phyloP scores from a whole-genome alignment of 1,140 invertebrate genomes.

The Drosophila albomicans region DNA sequence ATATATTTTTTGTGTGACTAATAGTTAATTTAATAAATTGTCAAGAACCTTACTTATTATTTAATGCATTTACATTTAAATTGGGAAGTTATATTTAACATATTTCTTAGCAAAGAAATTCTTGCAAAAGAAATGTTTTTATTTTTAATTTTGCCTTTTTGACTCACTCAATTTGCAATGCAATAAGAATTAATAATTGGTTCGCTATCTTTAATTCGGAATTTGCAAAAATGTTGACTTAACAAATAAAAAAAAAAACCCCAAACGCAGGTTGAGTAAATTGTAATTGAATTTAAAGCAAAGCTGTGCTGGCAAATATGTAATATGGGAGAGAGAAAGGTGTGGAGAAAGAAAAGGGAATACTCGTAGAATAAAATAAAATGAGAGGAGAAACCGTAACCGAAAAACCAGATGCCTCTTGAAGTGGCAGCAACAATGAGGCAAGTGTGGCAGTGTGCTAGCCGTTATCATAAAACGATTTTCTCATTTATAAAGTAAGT shows the following conservation, averaged over 20 bases:
- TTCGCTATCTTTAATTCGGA: too few species aligned
- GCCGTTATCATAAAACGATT: conserved; percentile 80
- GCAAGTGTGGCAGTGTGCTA: conserved; percentile 28
- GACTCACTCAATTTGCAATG: too few species aligned
- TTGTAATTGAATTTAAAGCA: conserved; percentile 20
- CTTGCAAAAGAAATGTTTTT: too few species aligned
- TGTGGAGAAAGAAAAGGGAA: neutral
- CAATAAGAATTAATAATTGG: too few species aligned
- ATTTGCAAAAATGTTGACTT: neutral
- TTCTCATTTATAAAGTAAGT: conserved; percentile 65
- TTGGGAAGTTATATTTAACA: too few species aligned
- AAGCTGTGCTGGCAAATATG: neutral
- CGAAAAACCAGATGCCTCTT: conserved; percentile 33
- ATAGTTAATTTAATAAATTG: too few species aligned
- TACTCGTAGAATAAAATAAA: conserved; percentile 8
- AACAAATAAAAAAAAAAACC: neutral
- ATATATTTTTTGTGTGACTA: too few species aligned
- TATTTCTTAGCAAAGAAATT: too few species aligned
- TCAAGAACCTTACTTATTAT: too few species aligned
- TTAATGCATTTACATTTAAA: too few species aligned
- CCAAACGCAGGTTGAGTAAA: neutral
- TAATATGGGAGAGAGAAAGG: neutral
- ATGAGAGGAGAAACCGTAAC: conserved; percentile 7
- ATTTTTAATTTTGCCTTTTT: too few species aligned
- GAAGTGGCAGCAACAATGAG: neutral